Evolutionary conservation across 2,113 vertebrate genomes (phyloP).

Genomic region (Bungarus multicinctus): DNA sequence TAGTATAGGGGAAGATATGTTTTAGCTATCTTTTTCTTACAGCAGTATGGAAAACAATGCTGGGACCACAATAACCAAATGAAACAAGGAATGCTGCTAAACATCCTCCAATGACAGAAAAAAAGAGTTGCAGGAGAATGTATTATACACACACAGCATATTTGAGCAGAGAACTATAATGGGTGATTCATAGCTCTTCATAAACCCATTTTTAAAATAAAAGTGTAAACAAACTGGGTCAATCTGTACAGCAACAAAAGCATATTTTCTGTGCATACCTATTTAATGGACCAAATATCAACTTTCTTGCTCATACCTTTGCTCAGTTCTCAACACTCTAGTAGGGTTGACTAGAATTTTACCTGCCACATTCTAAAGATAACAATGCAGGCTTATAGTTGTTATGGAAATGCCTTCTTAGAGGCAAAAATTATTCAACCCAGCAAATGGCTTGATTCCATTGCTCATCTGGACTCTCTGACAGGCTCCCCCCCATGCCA

Average conservation of each 20-base stretch:
- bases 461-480: not conserved
- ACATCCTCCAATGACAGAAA: not conserved
- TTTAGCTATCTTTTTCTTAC: not conserved
- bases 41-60: not conserved
- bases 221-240: not conserved
- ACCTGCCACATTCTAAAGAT: not conserved
- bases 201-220: not conserved
- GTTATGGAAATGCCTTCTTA: not conserved
- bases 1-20: not conserved
- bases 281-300: not conserved
- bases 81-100: not conserved
- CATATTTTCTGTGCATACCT: not conserved
- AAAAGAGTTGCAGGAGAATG: not conserved
- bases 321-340: not conserved
- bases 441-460: not conserved
- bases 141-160: not conserved
- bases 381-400: not conserved
- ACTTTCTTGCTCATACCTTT: not conserved
- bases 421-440: not conserved
- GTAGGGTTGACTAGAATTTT: not conserved
- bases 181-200: not conserved
- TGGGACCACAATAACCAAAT: not conserved
- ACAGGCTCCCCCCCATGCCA: not conserved
- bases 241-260: not conserved
- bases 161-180: not conserved